Percentiles rank a stretch among this genome's conserved stretches.
Evolutionary conservation across 1,140 invertebrate species (phyloP).

Genomic region (Zaprionus tsacasi): DNA sequence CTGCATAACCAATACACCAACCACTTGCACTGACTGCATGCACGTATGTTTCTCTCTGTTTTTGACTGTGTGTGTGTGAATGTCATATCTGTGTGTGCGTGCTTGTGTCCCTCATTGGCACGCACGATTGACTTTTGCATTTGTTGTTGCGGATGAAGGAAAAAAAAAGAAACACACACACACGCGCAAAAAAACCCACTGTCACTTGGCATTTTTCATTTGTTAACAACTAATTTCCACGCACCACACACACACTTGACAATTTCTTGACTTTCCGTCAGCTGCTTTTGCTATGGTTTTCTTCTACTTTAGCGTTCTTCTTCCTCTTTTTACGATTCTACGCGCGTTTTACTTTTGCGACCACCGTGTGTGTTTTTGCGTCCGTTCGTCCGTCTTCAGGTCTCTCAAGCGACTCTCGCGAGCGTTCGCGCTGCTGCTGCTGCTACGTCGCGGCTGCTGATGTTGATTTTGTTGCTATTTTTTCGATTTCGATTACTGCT

Average conservation of each 20-base stretch:
- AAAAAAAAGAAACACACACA: not conserved
- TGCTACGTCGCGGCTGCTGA: constrained; percentile 17
- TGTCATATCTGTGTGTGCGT: constrained; percentile 17
- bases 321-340: constrained; percentile 46
- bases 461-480: constrained; percentile 7
- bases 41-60: not conserved
- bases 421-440: constrained; percentile 20
- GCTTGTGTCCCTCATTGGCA: constrained; percentile 47
- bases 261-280: constrained; percentile 24
- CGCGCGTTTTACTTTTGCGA: constrained; percentile 66
- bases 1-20: constrained; percentile 55
- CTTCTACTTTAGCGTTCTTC: constrained; percentile 17
- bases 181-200: constrained; percentile 6
- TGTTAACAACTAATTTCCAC: constrained; percentile 51
- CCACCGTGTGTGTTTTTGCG: constrained; percentile 26
- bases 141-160: constrained; percentile 18
- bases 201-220: constrained; percentile 45
- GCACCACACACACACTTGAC: constrained; percentile 50
- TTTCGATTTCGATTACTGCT: constrained; percentile 7
- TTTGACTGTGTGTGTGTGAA: constrained; percentile 19
- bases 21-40: constrained; percentile 66
- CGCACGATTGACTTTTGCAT: constrained; percentile 57
- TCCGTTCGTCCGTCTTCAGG: constrained; percentile 15
- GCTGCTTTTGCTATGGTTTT: constrained; percentile 34
- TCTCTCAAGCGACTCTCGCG: constrained; percentile 33